Percentiles rank a stretch among this genome's conserved stretches.
phyloP scores from a whole-genome alignment of 2,888 invertebrate genomes.

The Hypomecis punctinalis region DNA sequence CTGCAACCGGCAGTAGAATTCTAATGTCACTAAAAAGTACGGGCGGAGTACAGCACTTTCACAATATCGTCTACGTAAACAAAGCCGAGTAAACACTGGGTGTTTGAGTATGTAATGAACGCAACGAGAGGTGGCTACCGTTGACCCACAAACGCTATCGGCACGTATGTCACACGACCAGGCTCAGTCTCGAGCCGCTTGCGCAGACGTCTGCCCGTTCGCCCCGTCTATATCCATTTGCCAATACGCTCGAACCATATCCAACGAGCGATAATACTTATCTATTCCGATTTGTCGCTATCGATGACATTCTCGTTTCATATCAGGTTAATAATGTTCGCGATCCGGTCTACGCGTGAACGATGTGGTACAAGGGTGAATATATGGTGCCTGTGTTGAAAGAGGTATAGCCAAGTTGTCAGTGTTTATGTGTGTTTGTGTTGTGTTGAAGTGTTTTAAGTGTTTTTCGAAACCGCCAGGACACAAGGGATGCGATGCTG shows the following conservation, averaged over 20 bases:
- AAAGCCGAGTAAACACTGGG: conserved; percentile 44
- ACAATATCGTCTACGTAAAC: conserved; percentile 54
- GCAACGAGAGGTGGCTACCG: conserved; percentile 49
- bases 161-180: conserved; percentile 38
- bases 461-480: conserved; percentile 50
- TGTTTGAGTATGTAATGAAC: conserved; percentile 59
- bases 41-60: conserved; percentile 47
- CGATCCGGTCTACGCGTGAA: conserved; percentile 23
- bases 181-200: conserved; percentile 31
- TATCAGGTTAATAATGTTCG: conserved; percentile 32
- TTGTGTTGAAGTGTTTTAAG: conserved; percentile 39
- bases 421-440: conserved; percentile 35
- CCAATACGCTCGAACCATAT: conserved; percentile 3
- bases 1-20: neutral
- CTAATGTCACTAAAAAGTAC: conserved; percentile 21
- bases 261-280: conserved; percentile 32
- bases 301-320: conserved; percentile 16
- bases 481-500: conserved; percentile 56
- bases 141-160: conserved; percentile 63
- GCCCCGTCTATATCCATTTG: conserved; percentile 1
- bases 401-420: conserved; percentile 50
- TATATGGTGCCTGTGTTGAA: conserved; percentile 56
- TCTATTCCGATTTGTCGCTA: conserved; percentile 25
- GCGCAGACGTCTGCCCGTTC: conserved; percentile 28
- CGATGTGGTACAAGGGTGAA: conserved; percentile 58